Evolutionary conservation across 2,797 vertebrate species (phyloP), one percentile per base, ranked within the genome.

Genomic region (Phoxinus dragarum): DNA sequence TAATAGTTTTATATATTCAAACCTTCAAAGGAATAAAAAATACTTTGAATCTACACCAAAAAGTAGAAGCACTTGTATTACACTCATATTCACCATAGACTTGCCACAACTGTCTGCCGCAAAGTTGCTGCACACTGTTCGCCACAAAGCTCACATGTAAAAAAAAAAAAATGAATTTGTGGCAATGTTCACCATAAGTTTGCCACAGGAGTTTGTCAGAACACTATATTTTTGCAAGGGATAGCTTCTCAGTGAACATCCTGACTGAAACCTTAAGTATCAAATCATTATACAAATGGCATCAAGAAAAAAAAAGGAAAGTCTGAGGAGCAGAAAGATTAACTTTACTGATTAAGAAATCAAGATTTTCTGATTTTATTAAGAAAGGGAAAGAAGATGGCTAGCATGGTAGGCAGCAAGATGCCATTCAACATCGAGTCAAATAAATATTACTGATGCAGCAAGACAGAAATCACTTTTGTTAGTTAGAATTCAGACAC

Each of bases 211-310:
- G 59, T 79, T 79, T 79, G n/a, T 27, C 59, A 79, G 9, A 74
- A 66, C 10, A 49, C 16, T 34, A 52, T 80, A 68, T 80, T 80
- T 80, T 80, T 80, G 78, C 78, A 80, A 80, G 78, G 78, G 78
- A 68, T 52, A 61, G 17, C 21, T 16, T 77, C 74, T n/a, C 52
- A 77, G 67, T 69, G 21, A 69, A 40, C 67, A 69, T 40, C 8
- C 19, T 40, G 17, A 38, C 17, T 38, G 1, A 23, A 69, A 19
- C 11, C 19, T 66, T 2, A 34, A 34, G 61, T 72, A 23, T 44
- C 23, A 72, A 44, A 72, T 42, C 69, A 17, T 31, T 49, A 74
- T 14, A 74, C 17, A 34, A 74, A 74, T 74, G 14, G 12, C 4
- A 10, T 11, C 36, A 38, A 38, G 3, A 27, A 31, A 64, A 52